These are phyloP conservation scores for Chelonia mydas DNA, from an alignment of 2,797 vertebrate species.

Conservation along the genomic window DNA sequence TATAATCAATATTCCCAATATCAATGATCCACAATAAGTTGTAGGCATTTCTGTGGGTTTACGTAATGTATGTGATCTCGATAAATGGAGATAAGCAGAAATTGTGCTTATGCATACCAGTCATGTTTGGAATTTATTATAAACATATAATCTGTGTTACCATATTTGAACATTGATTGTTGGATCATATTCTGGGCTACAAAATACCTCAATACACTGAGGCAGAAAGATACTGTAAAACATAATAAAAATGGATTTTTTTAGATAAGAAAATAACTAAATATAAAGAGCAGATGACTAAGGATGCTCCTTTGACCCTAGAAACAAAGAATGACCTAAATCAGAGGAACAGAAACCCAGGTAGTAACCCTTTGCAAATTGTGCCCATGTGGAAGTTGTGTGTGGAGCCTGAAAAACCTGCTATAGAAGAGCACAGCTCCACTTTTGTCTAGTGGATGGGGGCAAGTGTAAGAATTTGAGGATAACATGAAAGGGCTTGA, in stretches of 20 bases:
- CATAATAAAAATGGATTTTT: neutral
- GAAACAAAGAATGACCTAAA: neutral
- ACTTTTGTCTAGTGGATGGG: neutral
- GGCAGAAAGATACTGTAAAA: neutral
- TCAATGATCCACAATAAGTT: neutral
- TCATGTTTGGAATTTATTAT: neutral
- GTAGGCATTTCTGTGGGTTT: neutral
- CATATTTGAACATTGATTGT: neutral
- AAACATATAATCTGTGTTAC: neutral
- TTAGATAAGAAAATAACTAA: neutral
- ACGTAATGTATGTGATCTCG: neutral
- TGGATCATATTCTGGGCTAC: neutral
- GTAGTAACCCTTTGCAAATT: neutral
- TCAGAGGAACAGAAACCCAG: neutral
- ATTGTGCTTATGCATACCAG: neutral
- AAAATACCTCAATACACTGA: neutral
- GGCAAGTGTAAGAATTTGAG: neutral
- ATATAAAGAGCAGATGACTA: neutral
- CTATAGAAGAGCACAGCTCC: neutral
- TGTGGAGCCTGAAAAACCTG: conserved; percentile 15
- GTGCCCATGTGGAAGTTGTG: neutral
- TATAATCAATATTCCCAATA: neutral
- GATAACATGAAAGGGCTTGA: neutral
- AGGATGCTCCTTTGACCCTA: neutral
- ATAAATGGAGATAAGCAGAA: neutral